phyloP scores from a whole-genome alignment of 2,113 vertebrate species.

The Pithys albifrons region DNA sequence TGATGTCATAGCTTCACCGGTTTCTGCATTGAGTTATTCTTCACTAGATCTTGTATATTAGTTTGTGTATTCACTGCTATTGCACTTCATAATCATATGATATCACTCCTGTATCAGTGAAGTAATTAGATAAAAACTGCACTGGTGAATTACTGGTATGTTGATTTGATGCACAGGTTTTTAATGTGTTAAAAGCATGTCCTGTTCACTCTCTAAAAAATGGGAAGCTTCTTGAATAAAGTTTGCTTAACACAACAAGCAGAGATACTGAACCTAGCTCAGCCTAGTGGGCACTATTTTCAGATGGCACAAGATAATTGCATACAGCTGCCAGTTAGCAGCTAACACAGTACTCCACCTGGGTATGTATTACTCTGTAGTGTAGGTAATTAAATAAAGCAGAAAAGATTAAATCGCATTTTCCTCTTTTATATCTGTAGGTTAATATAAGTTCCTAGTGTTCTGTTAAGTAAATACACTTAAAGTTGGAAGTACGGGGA shows the following conservation, averaged over 20 bases:
- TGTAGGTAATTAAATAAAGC: conserved; percentile 7
- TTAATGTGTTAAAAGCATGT: not conserved
- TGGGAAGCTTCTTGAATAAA: not conserved
- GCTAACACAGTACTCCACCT: not conserved
- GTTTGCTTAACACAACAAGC: not conserved
- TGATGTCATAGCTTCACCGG: not conserved
- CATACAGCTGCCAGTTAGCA: conserved; percentile 13
- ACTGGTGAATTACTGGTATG: not conserved
- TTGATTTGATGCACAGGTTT: not conserved
- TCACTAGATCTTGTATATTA: not conserved
- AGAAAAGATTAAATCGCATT: not conserved
- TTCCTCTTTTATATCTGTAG: not conserved
- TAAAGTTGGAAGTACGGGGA: not conserved
- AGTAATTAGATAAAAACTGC: not conserved
- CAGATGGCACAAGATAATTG: conserved; percentile 1
- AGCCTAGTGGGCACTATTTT: not conserved
- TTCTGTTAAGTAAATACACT: not conserved
- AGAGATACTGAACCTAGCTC: not conserved
- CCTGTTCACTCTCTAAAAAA: not conserved
- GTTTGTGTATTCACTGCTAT: not conserved
- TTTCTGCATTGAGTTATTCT: not conserved
- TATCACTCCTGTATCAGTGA: not conserved
- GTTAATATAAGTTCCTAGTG: not conserved
- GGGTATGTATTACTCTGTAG: not conserved
- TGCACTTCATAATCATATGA: not conserved